A percentile compares a stretch with the other conserved stretches of the same genome.
These are phyloP conservation scores for Zeuzera pyrina DNA, from an alignment of 2,888 invertebrate genomes.

Conservation along the genomic window DNA sequence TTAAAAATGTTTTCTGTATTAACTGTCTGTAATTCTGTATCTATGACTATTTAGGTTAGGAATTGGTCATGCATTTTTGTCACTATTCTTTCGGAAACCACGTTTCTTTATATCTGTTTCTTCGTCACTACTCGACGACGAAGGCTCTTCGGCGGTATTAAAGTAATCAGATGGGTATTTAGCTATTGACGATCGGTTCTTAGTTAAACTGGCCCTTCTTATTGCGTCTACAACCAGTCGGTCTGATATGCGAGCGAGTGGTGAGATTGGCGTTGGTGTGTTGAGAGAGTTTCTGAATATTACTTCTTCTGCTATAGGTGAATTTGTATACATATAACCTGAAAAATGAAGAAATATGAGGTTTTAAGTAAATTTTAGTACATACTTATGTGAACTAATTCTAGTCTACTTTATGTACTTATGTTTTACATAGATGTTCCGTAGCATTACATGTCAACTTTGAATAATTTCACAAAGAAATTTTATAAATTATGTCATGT, in stretches of 20 bases:
- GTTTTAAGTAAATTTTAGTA: not conserved
- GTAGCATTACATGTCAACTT: not conserved
- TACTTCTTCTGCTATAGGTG: conserved; percentile 29
- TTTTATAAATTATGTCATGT: too few relatives aligned
- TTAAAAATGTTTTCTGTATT: too few relatives aligned
- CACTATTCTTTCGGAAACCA: conserved; percentile 12
- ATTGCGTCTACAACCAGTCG: conserved; percentile 57
- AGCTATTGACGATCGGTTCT: conserved; percentile 44
- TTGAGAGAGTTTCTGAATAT: conserved; percentile 31
- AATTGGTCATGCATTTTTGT: conserved; percentile 4
- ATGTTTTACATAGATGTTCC: not conserved
- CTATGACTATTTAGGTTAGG: too few relatives aligned
- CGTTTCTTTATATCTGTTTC: conserved; percentile 21
- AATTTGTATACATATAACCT: conserved; percentile 38
- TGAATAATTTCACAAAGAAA: conserved; percentile 3
- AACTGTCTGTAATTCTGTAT: too few relatives aligned
- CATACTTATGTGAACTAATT: too few relatives aligned
- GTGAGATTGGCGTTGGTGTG: conserved; percentile 29
- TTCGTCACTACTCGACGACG: conserved; percentile 54
- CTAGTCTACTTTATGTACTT: not conserved
- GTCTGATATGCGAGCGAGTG: conserved; percentile 43
- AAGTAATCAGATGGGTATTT: conserved; percentile 61
- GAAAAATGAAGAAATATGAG: conserved; percentile 21
- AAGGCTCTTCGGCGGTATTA: conserved; percentile 38
- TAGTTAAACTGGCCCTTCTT: conserved; percentile 50